phyloP scores from a whole-genome alignment of 2,113 vertebrate species.

The Cyprinodon brontotheroides region DNA sequence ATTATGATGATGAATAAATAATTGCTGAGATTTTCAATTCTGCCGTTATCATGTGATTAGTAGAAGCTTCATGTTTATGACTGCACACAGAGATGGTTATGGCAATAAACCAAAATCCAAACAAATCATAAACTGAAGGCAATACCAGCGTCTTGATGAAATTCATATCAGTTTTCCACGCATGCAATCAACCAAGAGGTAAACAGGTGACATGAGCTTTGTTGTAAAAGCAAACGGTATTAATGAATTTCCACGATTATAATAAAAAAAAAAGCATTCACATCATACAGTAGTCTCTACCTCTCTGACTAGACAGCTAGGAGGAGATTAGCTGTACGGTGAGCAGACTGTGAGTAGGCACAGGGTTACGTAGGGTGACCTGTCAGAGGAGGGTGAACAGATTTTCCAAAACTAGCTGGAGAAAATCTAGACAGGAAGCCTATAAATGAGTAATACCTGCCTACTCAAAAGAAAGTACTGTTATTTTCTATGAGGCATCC shows the following conservation, averaged over 20 bases:
- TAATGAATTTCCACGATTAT: constrained; percentile 61
- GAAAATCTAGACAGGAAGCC: constrained; percentile 32
- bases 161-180: constrained; percentile 48
- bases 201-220: constrained; percentile 16
- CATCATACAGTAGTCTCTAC: constrained; percentile 28
- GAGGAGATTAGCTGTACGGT: constrained; percentile 7
- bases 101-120: constrained; percentile 26
- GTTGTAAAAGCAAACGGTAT: constrained; percentile 23
- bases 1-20: not conserved
- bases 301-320: constrained; percentile 24
- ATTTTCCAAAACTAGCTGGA: constrained; percentile 16
- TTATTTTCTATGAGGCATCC: not conserved
- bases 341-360: not conserved
- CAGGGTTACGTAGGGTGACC: not conserved
- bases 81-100: not conserved
- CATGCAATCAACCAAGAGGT: constrained; percentile 27
- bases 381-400: not conserved
- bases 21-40: not conserved
- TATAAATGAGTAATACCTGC: constrained; percentile 8
- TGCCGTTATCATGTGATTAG: constrained; percentile 16
- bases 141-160: not conserved
- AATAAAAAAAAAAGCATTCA: constrained; percentile 39
- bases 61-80: constrained; percentile 3
- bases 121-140: constrained; percentile 29
- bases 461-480: constrained; percentile 2